These are phyloP conservation scores for Myripristis murdjan DNA, from an alignment of 2,797 vertebrate genomes.

Conservation along the genomic window DNA sequence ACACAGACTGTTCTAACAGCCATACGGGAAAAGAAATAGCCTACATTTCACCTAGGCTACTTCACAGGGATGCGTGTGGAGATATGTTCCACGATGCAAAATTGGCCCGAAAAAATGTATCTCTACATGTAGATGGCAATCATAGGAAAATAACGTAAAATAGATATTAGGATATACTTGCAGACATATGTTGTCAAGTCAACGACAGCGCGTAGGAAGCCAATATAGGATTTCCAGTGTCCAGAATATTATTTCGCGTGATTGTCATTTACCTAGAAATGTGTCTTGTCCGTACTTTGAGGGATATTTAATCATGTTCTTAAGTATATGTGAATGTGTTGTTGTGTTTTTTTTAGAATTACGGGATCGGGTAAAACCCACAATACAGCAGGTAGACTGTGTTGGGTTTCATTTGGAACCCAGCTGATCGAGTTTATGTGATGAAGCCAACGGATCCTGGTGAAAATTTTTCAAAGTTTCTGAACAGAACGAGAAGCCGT, in stretches of 20 bases:
- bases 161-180: constrained; percentile 14
- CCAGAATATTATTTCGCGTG: not conserved
- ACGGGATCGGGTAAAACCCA: no score
- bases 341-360: no score
- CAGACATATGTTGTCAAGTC: no score
- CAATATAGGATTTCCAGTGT: not conserved
- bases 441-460: constrained; percentile 38
- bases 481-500: constrained; percentile 34
- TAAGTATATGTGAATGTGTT: no score
- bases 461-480: constrained; percentile 73
- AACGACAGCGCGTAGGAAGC: not conserved
- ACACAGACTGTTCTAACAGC: constrained; percentile 7
- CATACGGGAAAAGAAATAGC: not conserved
- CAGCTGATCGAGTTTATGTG: constrained; percentile 39
- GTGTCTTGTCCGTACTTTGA: no score
- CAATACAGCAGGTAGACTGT: constrained; percentile 1
- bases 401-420: not conserved
- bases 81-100: not conserved
- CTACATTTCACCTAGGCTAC: not conserved
- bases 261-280: not conserved
- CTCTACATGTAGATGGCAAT: no score
- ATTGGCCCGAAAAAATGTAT: no score
- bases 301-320: no score
- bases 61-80: constrained; percentile 31
- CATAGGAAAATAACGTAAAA: not conserved